These are phyloP conservation scores for Oostethus manadensis DNA, from an alignment of 2,113 vertebrate species.

Conservation along the genomic window DNA sequence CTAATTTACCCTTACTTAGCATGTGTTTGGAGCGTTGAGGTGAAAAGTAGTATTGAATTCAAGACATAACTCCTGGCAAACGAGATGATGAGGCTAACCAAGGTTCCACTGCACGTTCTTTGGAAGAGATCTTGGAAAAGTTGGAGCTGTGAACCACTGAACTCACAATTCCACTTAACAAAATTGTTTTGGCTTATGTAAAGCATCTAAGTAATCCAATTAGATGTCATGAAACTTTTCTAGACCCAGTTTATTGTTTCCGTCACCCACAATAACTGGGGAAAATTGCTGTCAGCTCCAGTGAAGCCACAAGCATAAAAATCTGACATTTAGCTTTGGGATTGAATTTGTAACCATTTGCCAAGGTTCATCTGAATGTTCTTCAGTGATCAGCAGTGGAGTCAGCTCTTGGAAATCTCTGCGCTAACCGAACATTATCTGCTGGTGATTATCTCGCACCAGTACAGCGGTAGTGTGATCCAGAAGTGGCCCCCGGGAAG, in stretches of 20 bases:
- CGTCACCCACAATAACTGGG: slow-evolving; percentile 21
- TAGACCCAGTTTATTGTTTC: slow-evolving; percentile 7
- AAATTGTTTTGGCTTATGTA: background rate
- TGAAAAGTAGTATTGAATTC: no score
- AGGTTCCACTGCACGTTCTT: no score
- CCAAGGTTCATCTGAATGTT: slow-evolving; percentile 22
- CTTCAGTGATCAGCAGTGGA: slow-evolving; percentile 30
- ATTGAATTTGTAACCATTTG: slow-evolving; percentile 21
- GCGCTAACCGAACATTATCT: slow-evolving; percentile 57
- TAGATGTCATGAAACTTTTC: slow-evolving; percentile 13
- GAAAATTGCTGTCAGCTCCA: slow-evolving; percentile 33
- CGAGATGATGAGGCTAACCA: no score
- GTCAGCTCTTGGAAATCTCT: slow-evolving; percentile 49
- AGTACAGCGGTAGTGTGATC: slow-evolving; percentile 52
- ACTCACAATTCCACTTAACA: background rate
- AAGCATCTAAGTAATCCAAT: background rate
- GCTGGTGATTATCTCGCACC: slow-evolving; percentile 54
- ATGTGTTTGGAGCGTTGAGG: no score
- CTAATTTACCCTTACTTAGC: no score
- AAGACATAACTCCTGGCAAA: no score
- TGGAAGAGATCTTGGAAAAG: no score
- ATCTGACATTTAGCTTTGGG: background rate
- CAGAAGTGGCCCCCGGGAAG: slow-evolving; percentile 47
- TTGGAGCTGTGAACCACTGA: background rate
- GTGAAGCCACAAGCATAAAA: slow-evolving; percentile 23